A percentile compares a stretch with the other conserved stretches of the same genome.
phyloP scores from a whole-genome alignment of 2,797 vertebrate species.

The Chiroxiphia lanceolata region DNA sequence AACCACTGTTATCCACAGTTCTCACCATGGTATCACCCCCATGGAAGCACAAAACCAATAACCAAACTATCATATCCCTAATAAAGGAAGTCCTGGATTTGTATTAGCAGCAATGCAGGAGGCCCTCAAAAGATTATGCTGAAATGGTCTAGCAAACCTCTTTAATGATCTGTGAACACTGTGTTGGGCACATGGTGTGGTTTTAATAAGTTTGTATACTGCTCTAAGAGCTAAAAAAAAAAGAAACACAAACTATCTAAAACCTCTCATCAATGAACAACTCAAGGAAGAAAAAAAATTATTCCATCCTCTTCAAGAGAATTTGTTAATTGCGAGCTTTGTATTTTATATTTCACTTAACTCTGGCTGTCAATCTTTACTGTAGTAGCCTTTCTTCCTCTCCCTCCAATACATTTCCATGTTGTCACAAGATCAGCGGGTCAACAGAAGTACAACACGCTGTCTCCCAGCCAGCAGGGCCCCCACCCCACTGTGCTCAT shows the following conservation, averaged over 20 bases:
- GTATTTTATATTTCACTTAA: not conserved
- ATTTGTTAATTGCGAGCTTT: not conserved
- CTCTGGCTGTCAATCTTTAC: not conserved
- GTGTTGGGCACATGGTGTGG: not conserved
- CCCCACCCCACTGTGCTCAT: accelerated
- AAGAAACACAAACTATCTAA: not conserved
- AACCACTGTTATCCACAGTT: not conserved
- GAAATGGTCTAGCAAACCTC: not conserved
- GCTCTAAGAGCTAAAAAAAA: not conserved
- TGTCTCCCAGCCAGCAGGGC: not conserved
- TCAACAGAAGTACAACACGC: not conserved
- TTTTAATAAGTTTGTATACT: not conserved
- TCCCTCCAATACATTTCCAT: not conserved
- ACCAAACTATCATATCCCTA: not conserved
- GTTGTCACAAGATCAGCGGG: not conserved
- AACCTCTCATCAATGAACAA: not conserved
- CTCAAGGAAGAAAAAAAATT: not conserved
- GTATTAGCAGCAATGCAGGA: not conserved
- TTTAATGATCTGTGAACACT: not conserved
- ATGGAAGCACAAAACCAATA: not conserved
- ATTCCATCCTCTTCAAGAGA: not conserved
- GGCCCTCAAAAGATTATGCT: not conserved
- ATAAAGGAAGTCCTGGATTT: not conserved
- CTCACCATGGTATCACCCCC: accelerated
- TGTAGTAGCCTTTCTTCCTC: not conserved